These are phyloP conservation scores for Epizoanthus fatuus DNA, from an alignment of 92 coral and sea anemone genomes.

Conservation along the genomic window DNA sequence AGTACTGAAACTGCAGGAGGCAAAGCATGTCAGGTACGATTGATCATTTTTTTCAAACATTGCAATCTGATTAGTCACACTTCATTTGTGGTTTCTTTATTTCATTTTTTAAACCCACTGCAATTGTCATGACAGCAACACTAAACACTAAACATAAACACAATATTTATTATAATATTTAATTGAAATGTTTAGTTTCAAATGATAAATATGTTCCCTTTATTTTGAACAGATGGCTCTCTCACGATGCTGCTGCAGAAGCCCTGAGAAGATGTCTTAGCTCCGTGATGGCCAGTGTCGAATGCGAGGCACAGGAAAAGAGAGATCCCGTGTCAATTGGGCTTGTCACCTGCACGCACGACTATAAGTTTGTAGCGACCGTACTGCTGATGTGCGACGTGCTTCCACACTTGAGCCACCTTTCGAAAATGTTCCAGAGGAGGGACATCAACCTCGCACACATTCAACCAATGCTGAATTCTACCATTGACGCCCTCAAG, in stretches of 20 bases:
- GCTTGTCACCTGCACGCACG: background rate
- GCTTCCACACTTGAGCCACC: background rate
- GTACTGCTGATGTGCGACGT: conserved; percentile 13
- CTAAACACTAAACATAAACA: too few relatives aligned
- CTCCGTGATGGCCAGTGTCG: conserved; percentile 9
- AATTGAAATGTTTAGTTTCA: background rate
- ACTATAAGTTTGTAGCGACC: background rate
- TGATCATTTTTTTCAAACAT: background rate
- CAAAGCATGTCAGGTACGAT: background rate
- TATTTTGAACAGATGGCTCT: conserved; percentile 1
- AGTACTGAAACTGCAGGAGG: conserved; percentile 22
- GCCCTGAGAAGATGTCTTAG: conserved; percentile 18
- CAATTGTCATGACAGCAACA: background rate
- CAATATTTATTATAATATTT: too few relatives aligned
- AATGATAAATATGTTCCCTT: background rate
- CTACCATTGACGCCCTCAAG: too few relatives aligned
- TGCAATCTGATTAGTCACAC: background rate
- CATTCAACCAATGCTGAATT: too few relatives aligned
- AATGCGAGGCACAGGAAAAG: background rate
- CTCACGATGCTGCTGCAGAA: conserved; percentile 24
- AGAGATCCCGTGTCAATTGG: background rate
- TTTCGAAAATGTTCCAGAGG: too few relatives aligned
- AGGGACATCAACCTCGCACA: too few relatives aligned
- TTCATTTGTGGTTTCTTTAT: background rate
- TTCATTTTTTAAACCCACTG: background rate